Evolutionary conservation across 2,888 invertebrate genomes (phyloP), one percentile per base, ranked within the genome.

Genomic region (Parnassius apollo): DNA sequence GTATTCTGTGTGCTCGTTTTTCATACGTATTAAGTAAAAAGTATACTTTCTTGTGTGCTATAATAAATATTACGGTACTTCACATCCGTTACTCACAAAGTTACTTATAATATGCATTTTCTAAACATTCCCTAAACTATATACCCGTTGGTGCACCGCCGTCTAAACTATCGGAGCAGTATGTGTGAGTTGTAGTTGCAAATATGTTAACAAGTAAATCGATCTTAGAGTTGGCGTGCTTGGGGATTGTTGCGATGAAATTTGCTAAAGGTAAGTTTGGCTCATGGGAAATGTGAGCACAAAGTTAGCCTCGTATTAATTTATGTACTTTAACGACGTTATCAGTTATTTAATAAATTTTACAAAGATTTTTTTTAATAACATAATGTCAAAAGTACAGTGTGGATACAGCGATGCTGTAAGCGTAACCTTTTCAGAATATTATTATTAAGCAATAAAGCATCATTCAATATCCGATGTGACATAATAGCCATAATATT

Each of bases 131-230:
- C 62, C 66, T 65, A 58, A 62, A 60, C 56, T 65, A 50, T 58
- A 67, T 66, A 66, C 35, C 1, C 35, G 18, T 35, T 7, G 64
- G 68, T 68, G 71, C 57, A 65, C 64, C 48, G 49, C 64, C 42
- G 51, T 65, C 62, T 66, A 62, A 73, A 75, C 66, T 72, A 68
- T 53, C 57, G 51, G 50, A 58, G 56, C 62, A 64, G 65, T 68
- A 59, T 70, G 65, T 48, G 48, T 63, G 65, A 62, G 54, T 50
- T 62, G 65, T 68, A 75, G 71, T 74, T 75, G 70, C 74, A 73
- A 77, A 75, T 77, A 75, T 73, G 76, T 71, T 83, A 80, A 80
- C 81, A 82, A 78, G 77, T 80, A 74, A 78, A 82, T 82, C 78
- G 76, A 82, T 81, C 77, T 76, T 71, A 66, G 64, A 75, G 75